These are phyloP conservation scores for Epinephelus cyanopodus DNA, from an alignment of 2,113 vertebrate species.

Conservation along the genomic window DNA sequence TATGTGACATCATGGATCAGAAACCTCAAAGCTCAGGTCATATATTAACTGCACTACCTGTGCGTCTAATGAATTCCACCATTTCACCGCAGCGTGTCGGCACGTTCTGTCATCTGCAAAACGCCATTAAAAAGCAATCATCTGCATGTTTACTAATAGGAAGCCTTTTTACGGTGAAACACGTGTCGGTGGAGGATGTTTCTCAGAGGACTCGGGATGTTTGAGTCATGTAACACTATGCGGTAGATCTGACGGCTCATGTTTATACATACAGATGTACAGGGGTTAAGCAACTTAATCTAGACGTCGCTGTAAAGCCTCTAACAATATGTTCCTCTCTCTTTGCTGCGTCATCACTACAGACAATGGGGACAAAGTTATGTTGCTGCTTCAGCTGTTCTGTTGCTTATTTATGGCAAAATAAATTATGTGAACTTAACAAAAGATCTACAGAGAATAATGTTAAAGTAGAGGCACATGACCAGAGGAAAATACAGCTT, in stretches of 20 bases:
- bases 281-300: constrained; percentile 21
- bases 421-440: not conserved
- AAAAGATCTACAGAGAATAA: constrained; percentile 2
- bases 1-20: not conserved
- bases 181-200: not conserved
- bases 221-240: not conserved
- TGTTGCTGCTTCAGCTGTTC: constrained; percentile 33
- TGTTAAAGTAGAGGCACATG: not conserved
- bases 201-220: not conserved
- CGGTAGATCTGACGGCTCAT: not conserved
- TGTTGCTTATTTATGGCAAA: constrained; percentile 2
- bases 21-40: not conserved
- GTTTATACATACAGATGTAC: not conserved
- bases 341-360: constrained; percentile 13
- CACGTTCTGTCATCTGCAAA: not conserved
- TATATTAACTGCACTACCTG: not conserved
- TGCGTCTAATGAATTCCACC: not conserved
- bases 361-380: constrained; percentile 9
- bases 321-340: not conserved
- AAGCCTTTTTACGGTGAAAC: too few relatives aligned
- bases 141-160: not conserved
- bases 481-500: not conserved
- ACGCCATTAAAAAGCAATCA: not conserved
- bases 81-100: not conserved
- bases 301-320: not conserved